Conservation (phyloP, 1,140 invertebrate species). For the Chrysopa pallens region DNA sequence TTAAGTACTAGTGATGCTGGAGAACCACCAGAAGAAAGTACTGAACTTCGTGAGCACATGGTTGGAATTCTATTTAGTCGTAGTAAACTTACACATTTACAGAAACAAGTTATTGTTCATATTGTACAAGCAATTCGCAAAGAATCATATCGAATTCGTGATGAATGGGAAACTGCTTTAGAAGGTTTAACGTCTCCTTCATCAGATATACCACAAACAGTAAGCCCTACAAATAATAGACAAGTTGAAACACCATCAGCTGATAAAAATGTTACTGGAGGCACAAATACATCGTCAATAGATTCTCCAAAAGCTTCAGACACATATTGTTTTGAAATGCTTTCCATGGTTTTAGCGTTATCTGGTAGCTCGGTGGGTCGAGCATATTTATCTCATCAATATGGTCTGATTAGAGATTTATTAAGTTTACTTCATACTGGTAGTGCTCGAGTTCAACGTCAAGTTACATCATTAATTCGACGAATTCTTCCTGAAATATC, state of each 20-base stretch:
- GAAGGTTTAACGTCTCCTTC: constrained; percentile 12
- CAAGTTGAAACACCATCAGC: constrained; percentile 14
- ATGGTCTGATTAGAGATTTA: constrained; percentile 65
- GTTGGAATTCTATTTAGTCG: constrained; percentile 91
- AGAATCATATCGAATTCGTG: constrained; percentile 64
- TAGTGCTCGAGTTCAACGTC: constrained; percentile 83
- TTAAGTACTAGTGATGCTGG: constrained; percentile 24
- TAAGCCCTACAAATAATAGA: constrained; percentile 12
- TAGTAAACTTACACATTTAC: constrained; percentile 83
- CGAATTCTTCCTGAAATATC: constrained; percentile 73
- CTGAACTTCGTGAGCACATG: constrained; percentile 88
- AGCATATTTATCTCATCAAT: constrained; percentile 76
- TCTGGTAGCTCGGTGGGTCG: constrained; percentile 83
- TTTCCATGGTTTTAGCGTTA: constrained; percentile 85
- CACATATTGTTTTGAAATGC: constrained; percentile 94
- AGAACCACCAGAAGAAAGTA: constrained; percentile 46
- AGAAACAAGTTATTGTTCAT: constrained; percentile 86
- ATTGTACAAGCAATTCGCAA: constrained; percentile 85
- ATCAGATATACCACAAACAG: constrained; percentile 1
- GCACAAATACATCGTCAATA: constrained; percentile 8
- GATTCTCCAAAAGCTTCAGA: constrained; percentile 42
- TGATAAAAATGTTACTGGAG: constrained; percentile 22
- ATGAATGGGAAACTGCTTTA: constrained; percentile 65
- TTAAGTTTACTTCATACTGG: constrained; percentile 81
- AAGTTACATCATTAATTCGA: constrained; percentile 64